Base-by-base conservation (phyloP, 2,113 vertebrate genomes). In the Indri indri region DNA sequence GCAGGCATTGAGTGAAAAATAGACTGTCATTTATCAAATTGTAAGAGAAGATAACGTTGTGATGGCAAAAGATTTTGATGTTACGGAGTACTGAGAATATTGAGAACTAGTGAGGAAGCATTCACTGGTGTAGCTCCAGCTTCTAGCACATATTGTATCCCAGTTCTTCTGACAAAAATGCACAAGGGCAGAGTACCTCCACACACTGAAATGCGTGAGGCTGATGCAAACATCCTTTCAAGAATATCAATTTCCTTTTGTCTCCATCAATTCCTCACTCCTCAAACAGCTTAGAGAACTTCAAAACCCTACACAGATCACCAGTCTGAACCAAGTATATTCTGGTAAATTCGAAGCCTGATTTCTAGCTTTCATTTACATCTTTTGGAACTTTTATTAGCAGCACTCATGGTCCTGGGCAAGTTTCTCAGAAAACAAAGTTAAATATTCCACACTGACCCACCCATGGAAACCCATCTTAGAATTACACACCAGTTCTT, bases 41-140 rank as follows among this genome's bases (percentile, higher is more conserved):
- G 1, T 81, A 80, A 93, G 32, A 84, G 63, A 1, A 90, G 32
- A 40, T 27, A 76, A 63, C 23, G 23, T 76, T 27, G 22, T 76
- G 52, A 87, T 20, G 11, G 66, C 23, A 71, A 89, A 91, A 97
- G 23, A 30, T 74, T 95, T 82, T 61, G 18, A 50, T 83, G 47
- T 68, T 85, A 61, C 87, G 63, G 27, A 97, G 52, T 79, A 50
- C 0, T 81, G 34, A 76, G 77, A 96, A 96, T 80, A 68, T 50
- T 87, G n/a, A 95, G 50, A 93, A 70, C 27, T 70, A 17, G 32
- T 92, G 37, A 66, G 9, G 9, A 71, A 85, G 91, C 59, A 83
- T 61, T 87, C 70, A 34, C 10, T 45, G 14, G 23, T 14, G 32
- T 68, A 25, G 32, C 57, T 63, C 52, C n/a, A 63, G 50, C 4